Evolutionary conservation across 2,888 invertebrate species (phyloP), one percentile per base, ranked within the genome.

Genomic region (Zonitis immaculata): DNA sequence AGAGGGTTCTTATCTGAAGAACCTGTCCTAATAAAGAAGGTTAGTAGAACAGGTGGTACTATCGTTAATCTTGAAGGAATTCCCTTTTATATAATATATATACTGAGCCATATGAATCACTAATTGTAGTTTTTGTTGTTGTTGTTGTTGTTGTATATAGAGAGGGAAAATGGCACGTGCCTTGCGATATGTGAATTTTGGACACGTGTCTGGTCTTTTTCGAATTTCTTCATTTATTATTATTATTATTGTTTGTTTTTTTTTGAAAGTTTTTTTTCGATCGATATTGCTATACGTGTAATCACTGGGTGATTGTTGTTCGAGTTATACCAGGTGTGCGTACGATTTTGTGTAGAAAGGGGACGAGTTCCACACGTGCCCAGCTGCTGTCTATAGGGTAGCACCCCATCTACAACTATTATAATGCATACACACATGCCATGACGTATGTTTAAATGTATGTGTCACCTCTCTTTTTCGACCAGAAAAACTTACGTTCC

Each of bases 301-400:
- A 64, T 64, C 64, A 64, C 64, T 59, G 62, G 58, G 59, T 50
- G 62, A 64, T 64, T 64, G 64, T 64, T 59, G n/a, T n/a, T n/a
- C 56, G 52, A 48, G 56, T 45, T 56, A 54, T n/a, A n/a, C 64
- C 64, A 64, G 63, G 64, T 65, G 63, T 59, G 55, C 57, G 47
- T 26, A 49, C 44, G 42, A 59, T 54, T 35, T 35, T 35, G n/a
- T 16, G 35, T 54, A 56, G 54, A 55, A 56, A n/a, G 57, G 62
- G 65, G 66, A 16, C 35, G 62, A 57, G 58, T 62, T 64, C 66
- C 66, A 67, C 67, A 67, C 67, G 67, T 67, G 67, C 66, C 66
- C 60, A 61, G 66, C 72, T 72, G 72, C 71, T 72, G 72, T 60
- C 63, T 63, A 66, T 25, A 27, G 70, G 71, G 70, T 67, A 61